These are phyloP conservation scores for Masticophis lateralis DNA, from an alignment of 2,797 vertebrate species.

Conservation along the genomic window DNA sequence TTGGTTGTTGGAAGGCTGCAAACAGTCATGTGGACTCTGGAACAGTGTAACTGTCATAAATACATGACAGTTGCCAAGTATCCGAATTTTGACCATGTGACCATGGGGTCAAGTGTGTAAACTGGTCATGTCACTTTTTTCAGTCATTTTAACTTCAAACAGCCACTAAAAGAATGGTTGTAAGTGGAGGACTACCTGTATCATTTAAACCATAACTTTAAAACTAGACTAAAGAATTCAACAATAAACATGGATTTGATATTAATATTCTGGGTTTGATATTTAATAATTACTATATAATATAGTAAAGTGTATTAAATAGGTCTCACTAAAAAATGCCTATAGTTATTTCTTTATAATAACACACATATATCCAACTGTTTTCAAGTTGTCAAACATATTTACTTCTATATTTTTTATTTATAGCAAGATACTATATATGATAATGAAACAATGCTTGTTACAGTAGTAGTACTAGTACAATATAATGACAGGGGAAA, in stretches of 20 bases:
- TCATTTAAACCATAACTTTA: not conserved
- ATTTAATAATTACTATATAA: not conserved
- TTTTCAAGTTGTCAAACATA: not conserved
- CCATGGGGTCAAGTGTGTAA: not conserved
- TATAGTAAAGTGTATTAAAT: not conserved
- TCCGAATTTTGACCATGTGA: not conserved
- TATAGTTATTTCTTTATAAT: not conserved
- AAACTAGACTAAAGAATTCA: not conserved
- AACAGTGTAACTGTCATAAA: not conserved
- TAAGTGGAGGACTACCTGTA: not conserved
- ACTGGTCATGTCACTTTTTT: not conserved
- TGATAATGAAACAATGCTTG: not conserved
- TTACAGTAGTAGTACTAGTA: not conserved
- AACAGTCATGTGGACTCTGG: not conserved
- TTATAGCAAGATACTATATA: not conserved
- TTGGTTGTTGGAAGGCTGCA: not conserved
- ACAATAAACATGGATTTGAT: not conserved
- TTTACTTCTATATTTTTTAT: not conserved
- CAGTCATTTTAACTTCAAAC: not conserved
- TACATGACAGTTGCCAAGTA: not conserved
- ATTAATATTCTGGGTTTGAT: not conserved
- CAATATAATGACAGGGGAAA: not conserved
- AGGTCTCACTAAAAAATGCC: not conserved
- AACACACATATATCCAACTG: not conserved
- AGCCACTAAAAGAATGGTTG: not conserved